Percentiles rank a stretch among this genome's conserved stretches.
phyloP scores from a whole-genome alignment of 1,140 invertebrate species.

The Liolophura sinensis region DNA sequence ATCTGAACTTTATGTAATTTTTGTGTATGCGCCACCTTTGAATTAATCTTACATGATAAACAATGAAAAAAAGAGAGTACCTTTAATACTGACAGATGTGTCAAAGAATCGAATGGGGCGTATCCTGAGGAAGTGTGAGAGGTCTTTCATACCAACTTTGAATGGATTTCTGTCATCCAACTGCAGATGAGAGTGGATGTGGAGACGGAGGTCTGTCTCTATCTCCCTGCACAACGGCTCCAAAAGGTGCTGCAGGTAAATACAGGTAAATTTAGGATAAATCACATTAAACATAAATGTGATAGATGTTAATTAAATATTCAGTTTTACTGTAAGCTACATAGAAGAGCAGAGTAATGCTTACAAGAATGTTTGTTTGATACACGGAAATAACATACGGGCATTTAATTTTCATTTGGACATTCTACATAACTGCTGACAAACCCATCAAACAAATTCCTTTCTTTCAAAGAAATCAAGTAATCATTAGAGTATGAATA shows the following conservation, averaged over 20 bases:
- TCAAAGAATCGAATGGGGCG: constrained; percentile 62
- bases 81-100: constrained; percentile 59
- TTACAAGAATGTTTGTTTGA: no score
- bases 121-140: constrained; percentile 63
- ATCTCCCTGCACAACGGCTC: constrained; percentile 81
- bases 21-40: not conserved
- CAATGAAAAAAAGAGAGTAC: constrained; percentile 23
- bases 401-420: no score
- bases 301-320: no score
- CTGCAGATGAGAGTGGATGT: constrained; percentile 88
- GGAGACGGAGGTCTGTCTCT: constrained; percentile 87
- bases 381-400: no score
- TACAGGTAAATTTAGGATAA: constrained; percentile 13
- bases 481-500: no score
- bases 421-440: no score
- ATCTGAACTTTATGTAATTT: no score
- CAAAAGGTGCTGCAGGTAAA: constrained; percentile 61
- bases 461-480: no score
- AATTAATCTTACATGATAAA: not conserved
- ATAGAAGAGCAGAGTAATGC: no score
- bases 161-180: constrained; percentile 80
- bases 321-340: no score
- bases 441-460: no score
- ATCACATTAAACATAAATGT: not conserved
- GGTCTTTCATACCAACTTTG: constrained; percentile 63